Evolutionary conservation across 2,113 vertebrate genomes (phyloP).

Genomic region (Copsychus sechellarum): DNA sequence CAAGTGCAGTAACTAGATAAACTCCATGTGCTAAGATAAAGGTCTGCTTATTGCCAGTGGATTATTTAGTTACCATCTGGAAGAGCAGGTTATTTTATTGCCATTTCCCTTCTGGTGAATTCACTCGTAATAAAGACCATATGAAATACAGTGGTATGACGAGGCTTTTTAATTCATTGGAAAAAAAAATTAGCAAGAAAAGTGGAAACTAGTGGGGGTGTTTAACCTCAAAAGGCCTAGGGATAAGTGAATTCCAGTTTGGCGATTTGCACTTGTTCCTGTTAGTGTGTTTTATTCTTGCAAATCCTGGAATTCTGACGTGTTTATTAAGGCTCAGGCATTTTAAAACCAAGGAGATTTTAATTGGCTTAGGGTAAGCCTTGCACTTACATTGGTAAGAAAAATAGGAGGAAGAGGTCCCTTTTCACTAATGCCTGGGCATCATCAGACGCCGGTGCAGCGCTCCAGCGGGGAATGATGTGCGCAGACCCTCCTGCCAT

Average conservation of each 20-base stretch:
- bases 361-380: background rate
- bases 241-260: background rate
- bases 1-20: background rate
- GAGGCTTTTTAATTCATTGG: background rate
- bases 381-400: background rate
- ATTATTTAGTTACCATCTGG: background rate
- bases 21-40: background rate
- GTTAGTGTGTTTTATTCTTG: background rate
- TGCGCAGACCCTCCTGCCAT: rapidly evolving
- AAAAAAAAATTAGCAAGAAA: background rate
- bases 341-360: background rate
- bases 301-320: background rate
- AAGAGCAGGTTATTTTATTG: background rate
- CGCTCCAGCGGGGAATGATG: rapidly evolving
- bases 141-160: background rate
- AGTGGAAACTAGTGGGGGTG: rapidly evolving
- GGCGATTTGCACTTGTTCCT: background rate
- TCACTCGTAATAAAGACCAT: background rate
- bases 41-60: background rate
- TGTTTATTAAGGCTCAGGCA: background rate
- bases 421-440: rapidly evolving
- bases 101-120: background rate
- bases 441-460: rapidly evolving
- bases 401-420: background rate
- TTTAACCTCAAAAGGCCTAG: background rate